Evolutionary conservation across 30 jellyfish, hydroid and myxozoan genomes (phyloP).

Genomic region (Cassiopea xamachana): DNA sequence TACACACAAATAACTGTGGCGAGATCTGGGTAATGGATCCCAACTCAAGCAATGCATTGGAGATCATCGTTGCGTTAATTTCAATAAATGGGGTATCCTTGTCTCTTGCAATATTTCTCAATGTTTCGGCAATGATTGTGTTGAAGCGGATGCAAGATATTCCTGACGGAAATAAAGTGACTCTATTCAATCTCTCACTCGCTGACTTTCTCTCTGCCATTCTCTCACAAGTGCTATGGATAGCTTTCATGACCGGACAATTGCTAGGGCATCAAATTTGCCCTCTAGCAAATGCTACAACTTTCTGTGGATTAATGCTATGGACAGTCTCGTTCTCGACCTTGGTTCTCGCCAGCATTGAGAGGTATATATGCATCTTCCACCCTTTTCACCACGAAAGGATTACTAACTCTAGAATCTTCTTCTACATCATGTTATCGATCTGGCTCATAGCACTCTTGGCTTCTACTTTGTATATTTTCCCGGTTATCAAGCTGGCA

Average conservation of each 20-base stretch:
- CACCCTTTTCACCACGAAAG: constrained; percentile 16
- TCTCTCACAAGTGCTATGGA: neutral
- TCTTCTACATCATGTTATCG: neutral
- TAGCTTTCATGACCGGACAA: constrained; percentile 16
- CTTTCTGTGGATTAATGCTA: neutral
- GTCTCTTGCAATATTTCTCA: neutral
- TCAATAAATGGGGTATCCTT: neutral
- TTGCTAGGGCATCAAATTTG: constrained; percentile 7
- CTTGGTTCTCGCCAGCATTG: constrained; percentile 32
- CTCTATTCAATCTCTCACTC: constrained; percentile 4
- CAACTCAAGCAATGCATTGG: neutral
- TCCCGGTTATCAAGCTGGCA: neutral
- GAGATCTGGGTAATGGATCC: constrained; percentile 14
- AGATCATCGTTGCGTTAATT: neutral
- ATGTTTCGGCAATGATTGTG: constrained; percentile 1
- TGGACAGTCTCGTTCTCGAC: constrained; percentile 18
- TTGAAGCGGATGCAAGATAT: constrained; percentile 2
- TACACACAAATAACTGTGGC: neutral
- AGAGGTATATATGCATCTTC: constrained; percentile 24
- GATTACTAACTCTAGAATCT: neutral
- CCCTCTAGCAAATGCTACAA: constrained; percentile 1
- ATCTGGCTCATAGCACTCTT: neutral
- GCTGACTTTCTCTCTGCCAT: constrained; percentile 20
- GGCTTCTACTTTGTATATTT: neutral
- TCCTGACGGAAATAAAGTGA: constrained; percentile 6